These are phyloP conservation scores for Mactra quadrangularis DNA, from an alignment of 1,140 invertebrate genomes.

Conservation along the genomic window DNA sequence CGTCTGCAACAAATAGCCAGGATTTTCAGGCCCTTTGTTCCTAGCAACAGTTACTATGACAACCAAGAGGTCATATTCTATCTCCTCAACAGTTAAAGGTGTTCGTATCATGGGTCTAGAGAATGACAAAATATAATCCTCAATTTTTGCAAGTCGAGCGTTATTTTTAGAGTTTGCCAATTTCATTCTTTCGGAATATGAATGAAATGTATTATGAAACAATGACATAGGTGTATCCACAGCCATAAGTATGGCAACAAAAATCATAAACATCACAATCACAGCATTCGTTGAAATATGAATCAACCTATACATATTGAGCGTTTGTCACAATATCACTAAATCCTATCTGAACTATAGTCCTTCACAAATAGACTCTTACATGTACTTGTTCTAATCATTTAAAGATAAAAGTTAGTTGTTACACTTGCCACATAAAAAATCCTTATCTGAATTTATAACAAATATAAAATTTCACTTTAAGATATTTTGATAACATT, in stretches of 20 bases:
- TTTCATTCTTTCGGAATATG: not conserved
- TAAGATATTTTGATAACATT: no score
- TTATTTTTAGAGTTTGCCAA: conserved; percentile 1
- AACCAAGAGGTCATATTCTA: not conserved
- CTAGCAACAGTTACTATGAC: not conserved
- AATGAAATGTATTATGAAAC: conserved; percentile 2
- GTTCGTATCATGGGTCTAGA: not conserved
- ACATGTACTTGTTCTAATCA: no score
- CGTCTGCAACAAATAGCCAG: conserved; percentile 56
- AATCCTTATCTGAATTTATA: no score
- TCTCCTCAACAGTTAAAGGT: not conserved
- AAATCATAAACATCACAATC: not conserved
- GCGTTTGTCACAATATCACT: no score
- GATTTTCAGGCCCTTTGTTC: not conserved
- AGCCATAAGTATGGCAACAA: not conserved
- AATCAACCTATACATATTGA: not conserved
- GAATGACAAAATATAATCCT: not conserved
- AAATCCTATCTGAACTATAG: not conserved
- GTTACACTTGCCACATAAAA: no score
- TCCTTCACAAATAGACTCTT: not conserved
- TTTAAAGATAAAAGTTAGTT: no score
- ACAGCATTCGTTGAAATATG: not conserved
- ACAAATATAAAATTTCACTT: no score
- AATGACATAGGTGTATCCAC: conserved; percentile 3
- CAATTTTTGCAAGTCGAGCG: not conserved